Conservation (phyloP, 1,140 invertebrate species). For the Eumeta japonica region DNA sequence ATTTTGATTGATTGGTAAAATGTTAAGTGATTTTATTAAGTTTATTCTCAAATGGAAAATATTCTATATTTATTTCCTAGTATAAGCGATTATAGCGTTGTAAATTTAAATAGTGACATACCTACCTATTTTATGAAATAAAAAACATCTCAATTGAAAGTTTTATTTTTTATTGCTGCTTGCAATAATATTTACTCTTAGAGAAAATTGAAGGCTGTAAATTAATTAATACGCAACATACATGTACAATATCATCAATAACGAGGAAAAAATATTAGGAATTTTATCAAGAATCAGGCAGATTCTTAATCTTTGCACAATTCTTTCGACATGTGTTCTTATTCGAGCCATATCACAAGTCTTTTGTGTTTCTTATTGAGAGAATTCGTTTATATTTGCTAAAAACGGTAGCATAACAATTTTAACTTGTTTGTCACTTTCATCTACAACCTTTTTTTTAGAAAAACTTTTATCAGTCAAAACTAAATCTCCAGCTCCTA, state of each 20-base stretch:
- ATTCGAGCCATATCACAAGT: slow-evolving; percentile 29
- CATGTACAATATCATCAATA: slow-evolving; percentile 22
- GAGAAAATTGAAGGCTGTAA: too few species aligned
- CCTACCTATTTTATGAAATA: too few species aligned
- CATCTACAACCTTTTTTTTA: slow-evolving; percentile 17
- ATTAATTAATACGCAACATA: slow-evolving; percentile 23
- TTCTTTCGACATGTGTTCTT: slow-evolving; percentile 33
- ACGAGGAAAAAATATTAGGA: slow-evolving; percentile 13
- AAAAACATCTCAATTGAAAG: too few species aligned
- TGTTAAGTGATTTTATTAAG: too few species aligned
- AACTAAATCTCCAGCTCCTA: slow-evolving; percentile 35
- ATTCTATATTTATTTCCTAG: too few species aligned
- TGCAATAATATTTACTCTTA: too few species aligned
- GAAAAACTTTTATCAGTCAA: slow-evolving; percentile 44
- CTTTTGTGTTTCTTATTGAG: slow-evolving; percentile 22
- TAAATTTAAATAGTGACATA: too few species aligned
- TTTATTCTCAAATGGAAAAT: too few species aligned
- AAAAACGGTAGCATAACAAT: slow-evolving; percentile 30
- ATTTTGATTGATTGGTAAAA: too few species aligned
- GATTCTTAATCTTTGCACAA: slow-evolving; percentile 22
- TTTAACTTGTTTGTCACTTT: slow-evolving; percentile 12
- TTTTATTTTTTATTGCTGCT: too few species aligned
- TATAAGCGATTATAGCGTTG: too few species aligned
- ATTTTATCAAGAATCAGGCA: slow-evolving; percentile 23
- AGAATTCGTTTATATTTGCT: slow-evolving; percentile 15